phyloP scores from a whole-genome alignment of 2,797 vertebrate genomes.

The Chrosomus eos region DNA sequence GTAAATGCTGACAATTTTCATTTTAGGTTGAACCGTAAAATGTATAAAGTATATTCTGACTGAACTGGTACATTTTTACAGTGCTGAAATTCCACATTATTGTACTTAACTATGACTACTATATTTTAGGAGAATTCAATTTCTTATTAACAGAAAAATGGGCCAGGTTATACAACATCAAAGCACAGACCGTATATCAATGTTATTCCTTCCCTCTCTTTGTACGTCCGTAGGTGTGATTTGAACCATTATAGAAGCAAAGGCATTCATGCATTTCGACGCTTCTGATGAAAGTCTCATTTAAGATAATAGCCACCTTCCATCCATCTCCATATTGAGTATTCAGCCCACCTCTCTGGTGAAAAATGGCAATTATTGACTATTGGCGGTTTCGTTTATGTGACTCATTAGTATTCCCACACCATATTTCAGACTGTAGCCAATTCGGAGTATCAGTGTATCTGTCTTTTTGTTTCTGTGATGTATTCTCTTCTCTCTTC shows the following conservation, averaged over 20 bases:
- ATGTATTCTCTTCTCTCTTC: constrained; percentile 21
- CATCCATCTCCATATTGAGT: constrained; percentile 18
- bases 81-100: background rate
- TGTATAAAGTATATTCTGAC: background rate
- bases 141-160: constrained; percentile 6
- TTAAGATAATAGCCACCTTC: constrained; percentile 41
- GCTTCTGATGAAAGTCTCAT: constrained; percentile 29
- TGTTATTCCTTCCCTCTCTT: background rate
- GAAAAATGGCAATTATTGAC: constrained; percentile 41
- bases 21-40: background rate
- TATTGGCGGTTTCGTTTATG: constrained; percentile 30
- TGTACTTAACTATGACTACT: background rate
- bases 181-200: background rate
- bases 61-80: background rate
- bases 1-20: background rate
- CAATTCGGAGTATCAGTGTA: constrained; percentile 1
- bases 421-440: constrained; percentile 15
- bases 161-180: constrained; percentile 13
- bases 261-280: constrained; percentile 18
- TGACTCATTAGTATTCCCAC: constrained; percentile 21
- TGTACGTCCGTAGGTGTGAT: constrained; percentile 1
- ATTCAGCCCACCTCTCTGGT: constrained; percentile 20
- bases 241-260: constrained; percentile 34
- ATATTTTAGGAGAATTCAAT: background rate
- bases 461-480: constrained; percentile 26